Evolutionary conservation across 2,888 invertebrate genomes (phyloP).

Genomic region (Gasteruption jaculator): DNA sequence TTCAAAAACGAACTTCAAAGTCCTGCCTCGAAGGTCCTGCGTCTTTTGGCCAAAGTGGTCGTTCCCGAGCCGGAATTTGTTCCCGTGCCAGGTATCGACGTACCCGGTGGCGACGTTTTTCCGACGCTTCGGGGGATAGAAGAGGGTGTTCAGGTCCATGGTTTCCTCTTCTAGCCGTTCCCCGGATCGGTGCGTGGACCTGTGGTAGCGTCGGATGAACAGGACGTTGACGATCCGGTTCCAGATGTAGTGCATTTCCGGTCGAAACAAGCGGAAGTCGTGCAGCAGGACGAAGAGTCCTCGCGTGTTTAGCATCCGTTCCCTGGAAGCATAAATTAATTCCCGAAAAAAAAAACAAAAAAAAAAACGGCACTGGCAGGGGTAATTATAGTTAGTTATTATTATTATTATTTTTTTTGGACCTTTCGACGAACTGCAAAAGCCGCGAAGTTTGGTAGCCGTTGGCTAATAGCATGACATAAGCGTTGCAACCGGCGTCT

Average conservation of each 20-base stretch:
- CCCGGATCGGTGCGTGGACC: conserved; percentile 30
- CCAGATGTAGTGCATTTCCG: conserved; percentile 70
- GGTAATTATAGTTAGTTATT: neutral
- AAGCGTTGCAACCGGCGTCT: conserved; percentile 65
- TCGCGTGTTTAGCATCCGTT: conserved; percentile 67
- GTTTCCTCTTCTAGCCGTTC: conserved; percentile 49
- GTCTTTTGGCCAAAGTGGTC: conserved; percentile 49
- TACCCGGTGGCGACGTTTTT: conserved; percentile 59
- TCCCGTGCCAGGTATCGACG: conserved; percentile 65
- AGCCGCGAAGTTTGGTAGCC: conserved; percentile 65
- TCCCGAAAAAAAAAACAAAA: conserved; percentile 2
- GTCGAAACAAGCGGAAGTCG: conserved; percentile 64
- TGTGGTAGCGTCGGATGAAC: conserved; percentile 61
- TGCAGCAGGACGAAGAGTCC: conserved; percentile 68
- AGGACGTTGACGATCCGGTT: conserved; percentile 70
- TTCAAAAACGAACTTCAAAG: conserved; percentile 34
- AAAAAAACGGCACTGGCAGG: conserved; percentile 8
- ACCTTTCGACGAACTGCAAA: conserved; percentile 69
- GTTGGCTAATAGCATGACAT: conserved; percentile 69
- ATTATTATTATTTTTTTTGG: conserved; percentile 18
- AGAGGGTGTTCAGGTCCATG: conserved; percentile 70
- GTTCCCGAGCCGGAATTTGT: conserved; percentile 56
- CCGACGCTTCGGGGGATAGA: conserved; percentile 64
- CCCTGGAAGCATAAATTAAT: conserved; percentile 51
- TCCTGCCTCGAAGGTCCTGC: conserved; percentile 41